A percentile compares a stretch with the other conserved stretches of the same genome.
phyloP scores from a whole-genome alignment of 2,888 invertebrate genomes.

The Branchipolynoe longqiensis region DNA sequence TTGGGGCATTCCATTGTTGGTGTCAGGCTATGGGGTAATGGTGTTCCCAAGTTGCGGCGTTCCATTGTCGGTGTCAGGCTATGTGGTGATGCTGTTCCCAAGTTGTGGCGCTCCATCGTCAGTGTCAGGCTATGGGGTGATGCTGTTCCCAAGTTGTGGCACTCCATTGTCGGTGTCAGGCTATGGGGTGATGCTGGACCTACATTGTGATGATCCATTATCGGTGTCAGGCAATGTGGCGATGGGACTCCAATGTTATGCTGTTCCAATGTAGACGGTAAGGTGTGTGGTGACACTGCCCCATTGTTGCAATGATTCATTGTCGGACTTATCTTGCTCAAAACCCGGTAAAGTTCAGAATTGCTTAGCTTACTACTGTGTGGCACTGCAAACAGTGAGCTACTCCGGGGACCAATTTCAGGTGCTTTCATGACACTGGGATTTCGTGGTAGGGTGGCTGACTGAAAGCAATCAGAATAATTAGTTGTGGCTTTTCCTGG shows the following conservation, averaged over 20 bases:
- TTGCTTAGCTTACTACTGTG: slow-evolving; percentile 19
- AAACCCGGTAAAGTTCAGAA: neutral
- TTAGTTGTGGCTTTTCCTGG: neutral
- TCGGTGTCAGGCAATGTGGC: too few species aligned
- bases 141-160: too few species aligned
- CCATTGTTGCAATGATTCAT: too few species aligned
- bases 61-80: neutral
- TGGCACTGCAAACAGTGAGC: neutral
- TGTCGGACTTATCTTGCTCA: neutral
- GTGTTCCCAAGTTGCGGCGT: neutral
- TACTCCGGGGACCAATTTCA: neutral
- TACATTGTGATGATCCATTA: too few species aligned
- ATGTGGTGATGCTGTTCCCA: neutral
- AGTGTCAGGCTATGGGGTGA: too few species aligned
- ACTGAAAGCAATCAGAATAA: too few species aligned
- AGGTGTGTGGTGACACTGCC: neutral
- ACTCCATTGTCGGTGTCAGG: too few species aligned
- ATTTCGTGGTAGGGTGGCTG: neutral
- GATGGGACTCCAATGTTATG: too few species aligned
- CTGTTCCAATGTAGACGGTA: neutral
- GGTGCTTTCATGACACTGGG: neutral
- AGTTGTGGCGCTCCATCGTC: too few species aligned
- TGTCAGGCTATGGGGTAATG: too few species aligned
- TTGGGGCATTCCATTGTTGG: too few species aligned
- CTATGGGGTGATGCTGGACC: too few species aligned